These are phyloP conservation scores for Diorhabda carinulata DNA, from an alignment of 1,140 invertebrate species.

Conservation along the genomic window DNA sequence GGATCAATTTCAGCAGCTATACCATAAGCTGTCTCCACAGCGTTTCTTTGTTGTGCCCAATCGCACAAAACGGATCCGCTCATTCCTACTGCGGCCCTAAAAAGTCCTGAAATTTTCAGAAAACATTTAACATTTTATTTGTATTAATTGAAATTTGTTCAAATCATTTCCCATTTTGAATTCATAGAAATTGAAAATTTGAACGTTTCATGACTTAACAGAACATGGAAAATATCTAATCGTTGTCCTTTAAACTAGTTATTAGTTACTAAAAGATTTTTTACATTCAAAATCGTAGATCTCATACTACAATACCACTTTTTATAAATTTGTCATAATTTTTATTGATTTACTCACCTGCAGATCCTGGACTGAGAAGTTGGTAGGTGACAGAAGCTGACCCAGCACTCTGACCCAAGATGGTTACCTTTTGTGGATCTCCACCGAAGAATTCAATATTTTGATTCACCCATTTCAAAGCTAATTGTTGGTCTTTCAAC, in stretches of 20 bases:
- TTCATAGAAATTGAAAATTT: not conserved
- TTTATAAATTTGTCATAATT: no score
- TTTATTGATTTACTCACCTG: not conserved
- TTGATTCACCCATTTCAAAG: not conserved
- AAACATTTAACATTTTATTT: no score
- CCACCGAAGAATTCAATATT: conserved; percentile 5
- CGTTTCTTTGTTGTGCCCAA: conserved; percentile 10
- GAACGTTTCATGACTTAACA: not conserved
- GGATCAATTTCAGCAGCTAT: conserved; percentile 9
- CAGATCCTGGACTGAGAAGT: not conserved
- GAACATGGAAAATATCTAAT: no score
- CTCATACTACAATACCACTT: no score
- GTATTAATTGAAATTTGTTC: no score
- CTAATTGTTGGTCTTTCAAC: not conserved
- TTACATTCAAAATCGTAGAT: no score
- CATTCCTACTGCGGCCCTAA: conserved; percentile 4
- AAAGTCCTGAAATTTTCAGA: conserved; percentile 7
- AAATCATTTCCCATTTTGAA: no score
- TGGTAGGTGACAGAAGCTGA: conserved; percentile 4
- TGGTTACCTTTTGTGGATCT: not conserved
- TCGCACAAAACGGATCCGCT: conserved; percentile 6
- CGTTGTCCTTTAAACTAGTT: no score
- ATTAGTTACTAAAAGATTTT: no score
- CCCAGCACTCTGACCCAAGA: not conserved
- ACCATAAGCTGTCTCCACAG: not conserved